A percentile compares a stretch with the other conserved stretches of the same genome.
Evolutionary conservation across 2,888 invertebrate species (phyloP).

Genomic region (Hermodice carunculata): DNA sequence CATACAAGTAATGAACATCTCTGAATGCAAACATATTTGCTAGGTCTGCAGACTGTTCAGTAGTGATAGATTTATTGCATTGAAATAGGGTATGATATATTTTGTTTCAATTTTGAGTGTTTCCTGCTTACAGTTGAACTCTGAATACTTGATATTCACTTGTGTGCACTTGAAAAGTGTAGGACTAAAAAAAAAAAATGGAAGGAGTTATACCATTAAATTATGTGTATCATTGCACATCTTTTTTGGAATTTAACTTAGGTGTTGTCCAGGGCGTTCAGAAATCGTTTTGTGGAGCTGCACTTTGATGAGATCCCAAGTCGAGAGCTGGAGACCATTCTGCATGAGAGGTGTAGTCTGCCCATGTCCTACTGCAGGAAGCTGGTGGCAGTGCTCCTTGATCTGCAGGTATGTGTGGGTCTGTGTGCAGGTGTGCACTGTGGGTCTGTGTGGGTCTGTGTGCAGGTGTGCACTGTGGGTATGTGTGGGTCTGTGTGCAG

Average conservation of each 20-base stretch:
- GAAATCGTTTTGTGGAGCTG: conserved; percentile 96
- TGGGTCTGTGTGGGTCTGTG: conserved; percentile 76
- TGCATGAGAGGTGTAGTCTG: conserved; percentile 89
- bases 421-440: conserved; percentile 78
- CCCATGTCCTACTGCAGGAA: conserved; percentile 90
- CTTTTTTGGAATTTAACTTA: no score
- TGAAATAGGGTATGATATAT: not conserved
- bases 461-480: conserved; percentile 89
- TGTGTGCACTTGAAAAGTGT: no score
- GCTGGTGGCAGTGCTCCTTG: conserved; percentile 91
- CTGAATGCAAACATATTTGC: no score
- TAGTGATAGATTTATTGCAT: no score
- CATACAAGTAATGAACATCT: no score
- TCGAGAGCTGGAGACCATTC: conserved; percentile 86
- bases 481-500: conserved; percentile 57
- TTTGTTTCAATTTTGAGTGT: no score
- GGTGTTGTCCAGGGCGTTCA: conserved; percentile 95
- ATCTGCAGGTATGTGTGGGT: conserved; percentile 81
- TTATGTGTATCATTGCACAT: no score
- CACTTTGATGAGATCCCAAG: conserved; percentile 95
- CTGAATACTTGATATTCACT: not conserved
- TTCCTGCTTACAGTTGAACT: not conserved
- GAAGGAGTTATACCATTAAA: no score
- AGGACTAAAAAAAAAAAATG: no score
- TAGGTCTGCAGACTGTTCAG: no score